A percentile compares a stretch with the other conserved stretches of the same genome.
phyloP scores from a whole-genome alignment of 2,888 invertebrate species.

The Andrena hattorfiana region DNA sequence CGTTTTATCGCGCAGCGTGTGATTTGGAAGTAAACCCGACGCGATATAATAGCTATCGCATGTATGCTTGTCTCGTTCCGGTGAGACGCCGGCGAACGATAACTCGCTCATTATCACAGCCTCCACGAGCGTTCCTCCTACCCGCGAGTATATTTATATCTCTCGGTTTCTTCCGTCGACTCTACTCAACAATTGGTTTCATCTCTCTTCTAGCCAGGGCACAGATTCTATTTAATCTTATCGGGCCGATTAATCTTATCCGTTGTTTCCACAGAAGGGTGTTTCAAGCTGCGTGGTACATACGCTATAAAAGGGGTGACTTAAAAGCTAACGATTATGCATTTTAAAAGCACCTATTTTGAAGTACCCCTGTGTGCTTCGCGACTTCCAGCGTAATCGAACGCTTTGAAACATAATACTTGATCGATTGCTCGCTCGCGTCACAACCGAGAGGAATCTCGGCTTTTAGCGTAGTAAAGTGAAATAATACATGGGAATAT shows the following conservation, averaged over 20 bases:
- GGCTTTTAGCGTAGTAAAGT: slow-evolving; percentile 10
- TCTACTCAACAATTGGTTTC: background rate
- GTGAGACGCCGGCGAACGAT: slow-evolving; percentile 31
- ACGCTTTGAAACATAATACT: slow-evolving; percentile 12
- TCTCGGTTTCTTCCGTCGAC: background rate
- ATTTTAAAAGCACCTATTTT: too few species aligned
- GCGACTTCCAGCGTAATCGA: background rate
- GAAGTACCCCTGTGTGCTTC: background rate
- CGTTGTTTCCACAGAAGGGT: background rate
- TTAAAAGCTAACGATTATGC: background rate
- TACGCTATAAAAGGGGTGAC: background rate
- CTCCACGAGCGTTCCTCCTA: slow-evolving; percentile 34
- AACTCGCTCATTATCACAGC: slow-evolving; percentile 60
- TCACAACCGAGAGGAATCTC: slow-evolving; percentile 16
- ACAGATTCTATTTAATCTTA: background rate
- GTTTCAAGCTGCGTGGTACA: background rate
- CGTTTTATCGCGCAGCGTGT: background rate
- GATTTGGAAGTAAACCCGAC: background rate
- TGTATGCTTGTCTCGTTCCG: slow-evolving; percentile 18
- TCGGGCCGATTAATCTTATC: background rate
- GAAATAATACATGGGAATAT: slow-evolving; percentile 19
- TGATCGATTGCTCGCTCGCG: slow-evolving; percentile 10
- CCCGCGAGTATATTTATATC: background rate
- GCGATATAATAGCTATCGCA: slow-evolving; percentile 22
- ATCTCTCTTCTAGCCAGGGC: background rate